phyloP scores from a whole-genome alignment of 2,113 vertebrate species.

The Acrocephalus arundinaceus region DNA sequence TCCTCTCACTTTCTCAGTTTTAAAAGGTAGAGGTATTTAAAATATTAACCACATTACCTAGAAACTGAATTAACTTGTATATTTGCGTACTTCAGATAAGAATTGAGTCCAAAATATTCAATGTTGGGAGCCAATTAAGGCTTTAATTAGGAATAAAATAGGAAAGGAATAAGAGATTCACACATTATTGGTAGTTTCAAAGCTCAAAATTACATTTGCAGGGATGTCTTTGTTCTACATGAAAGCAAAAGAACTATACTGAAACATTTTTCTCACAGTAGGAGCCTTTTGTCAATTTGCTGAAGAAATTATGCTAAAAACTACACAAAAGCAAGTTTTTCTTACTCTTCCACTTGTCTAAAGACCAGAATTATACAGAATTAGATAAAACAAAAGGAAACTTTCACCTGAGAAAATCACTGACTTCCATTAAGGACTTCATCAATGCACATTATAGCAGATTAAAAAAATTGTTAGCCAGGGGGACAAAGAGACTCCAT shows the following conservation, averaged over 20 bases:
- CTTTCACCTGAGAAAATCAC: conserved; percentile 54
- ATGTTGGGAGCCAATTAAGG: neutral
- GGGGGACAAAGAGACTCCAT: conserved; percentile 39
- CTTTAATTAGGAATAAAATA: conserved; percentile 25
- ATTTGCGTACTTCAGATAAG: neutral
- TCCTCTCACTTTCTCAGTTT: neutral
- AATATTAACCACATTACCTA: neutral
- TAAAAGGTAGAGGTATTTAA: neutral
- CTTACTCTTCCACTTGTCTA: conserved; percentile 19
- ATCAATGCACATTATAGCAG: conserved; percentile 34
- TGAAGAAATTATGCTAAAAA: conserved; percentile 50
- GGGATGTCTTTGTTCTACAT: conserved; percentile 14
- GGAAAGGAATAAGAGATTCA: neutral
- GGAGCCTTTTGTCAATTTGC: conserved; percentile 40
- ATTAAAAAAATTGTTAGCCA: conserved; percentile 42
- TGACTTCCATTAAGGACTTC: conserved; percentile 26
- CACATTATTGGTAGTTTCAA: neutral
- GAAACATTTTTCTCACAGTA: conserved; percentile 44
- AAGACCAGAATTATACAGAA: conserved; percentile 37
- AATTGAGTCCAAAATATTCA: neutral
- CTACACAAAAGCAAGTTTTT: conserved; percentile 42
- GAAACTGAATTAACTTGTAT: neutral
- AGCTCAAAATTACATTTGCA: conserved; percentile 8
- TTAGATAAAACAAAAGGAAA: conserved; percentile 43
- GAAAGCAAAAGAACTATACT: neutral